phyloP scores from a whole-genome alignment of 92 coral and sea anemone genomes.

The Pocillopora meandrina region DNA sequence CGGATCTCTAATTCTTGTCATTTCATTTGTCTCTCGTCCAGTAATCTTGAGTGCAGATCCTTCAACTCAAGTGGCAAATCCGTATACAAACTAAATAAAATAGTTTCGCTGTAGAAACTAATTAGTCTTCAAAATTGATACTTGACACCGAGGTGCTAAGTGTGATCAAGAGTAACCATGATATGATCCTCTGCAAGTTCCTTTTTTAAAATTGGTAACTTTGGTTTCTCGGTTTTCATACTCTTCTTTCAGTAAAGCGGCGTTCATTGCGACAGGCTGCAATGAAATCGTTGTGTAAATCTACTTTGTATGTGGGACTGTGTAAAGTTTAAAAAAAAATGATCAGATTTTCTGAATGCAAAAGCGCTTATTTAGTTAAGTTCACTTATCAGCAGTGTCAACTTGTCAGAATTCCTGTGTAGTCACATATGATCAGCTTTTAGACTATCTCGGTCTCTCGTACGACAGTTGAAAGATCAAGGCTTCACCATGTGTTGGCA shows the following conservation, averaged over 20 bases:
- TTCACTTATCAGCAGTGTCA: neutral
- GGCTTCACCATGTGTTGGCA: neutral
- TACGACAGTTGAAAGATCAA: neutral
- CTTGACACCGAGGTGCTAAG: neutral
- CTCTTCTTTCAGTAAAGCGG: neutral
- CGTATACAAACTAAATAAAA: neutral
- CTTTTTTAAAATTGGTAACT: no score
- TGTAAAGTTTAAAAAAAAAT: neutral
- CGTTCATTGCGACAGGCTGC: neutral
- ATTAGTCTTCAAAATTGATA: neutral
- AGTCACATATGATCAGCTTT: neutral
- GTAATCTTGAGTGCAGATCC: neutral
- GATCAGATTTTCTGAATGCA: slow-evolving; percentile 22
- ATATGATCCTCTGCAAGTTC: no score
- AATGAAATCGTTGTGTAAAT: neutral
- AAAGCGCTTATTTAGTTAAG: neutral
- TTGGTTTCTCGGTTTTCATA: neutral
- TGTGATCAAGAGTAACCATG: neutral
- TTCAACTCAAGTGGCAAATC: slow-evolving; percentile 11
- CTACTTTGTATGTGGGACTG: no score
- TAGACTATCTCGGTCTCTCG: no score
- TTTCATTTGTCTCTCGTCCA: neutral
- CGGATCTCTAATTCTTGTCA: neutral
- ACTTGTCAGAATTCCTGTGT: slow-evolving; percentile 37
- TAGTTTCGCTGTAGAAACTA: neutral